phyloP scores from a whole-genome alignment of 2,113 vertebrate species.

The Nymphicus hollandicus region DNA sequence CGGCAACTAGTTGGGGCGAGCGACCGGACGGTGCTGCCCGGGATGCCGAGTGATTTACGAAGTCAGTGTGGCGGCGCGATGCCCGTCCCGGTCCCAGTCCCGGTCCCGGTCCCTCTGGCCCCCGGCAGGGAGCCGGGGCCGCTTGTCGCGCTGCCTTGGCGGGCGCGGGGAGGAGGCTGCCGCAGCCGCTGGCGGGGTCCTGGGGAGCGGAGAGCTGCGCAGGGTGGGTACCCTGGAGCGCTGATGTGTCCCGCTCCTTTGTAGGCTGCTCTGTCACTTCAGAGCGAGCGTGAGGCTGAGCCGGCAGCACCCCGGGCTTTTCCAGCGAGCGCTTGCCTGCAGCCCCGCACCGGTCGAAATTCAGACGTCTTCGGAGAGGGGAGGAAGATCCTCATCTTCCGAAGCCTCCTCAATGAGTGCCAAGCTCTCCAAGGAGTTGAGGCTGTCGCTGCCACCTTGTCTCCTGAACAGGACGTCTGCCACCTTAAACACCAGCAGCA shows the following conservation, averaged over 20 bases:
- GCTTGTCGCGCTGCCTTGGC: neutral
- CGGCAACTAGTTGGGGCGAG: neutral
- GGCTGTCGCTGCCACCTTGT: constrained; percentile 82
- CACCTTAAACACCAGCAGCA: constrained; percentile 72
- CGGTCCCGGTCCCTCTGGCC: neutral
- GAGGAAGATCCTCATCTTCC: constrained; percentile 64
- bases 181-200: neutral
- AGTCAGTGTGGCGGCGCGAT: neutral
- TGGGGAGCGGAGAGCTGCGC: neutral
- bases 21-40: neutral
- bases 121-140: neutral
- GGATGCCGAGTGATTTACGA: neutral
- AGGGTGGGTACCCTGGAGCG: neutral
- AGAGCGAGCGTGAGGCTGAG: constrained; percentile 26
- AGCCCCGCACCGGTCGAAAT: neutral
- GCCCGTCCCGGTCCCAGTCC: neutral
- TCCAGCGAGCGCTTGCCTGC: neutral
- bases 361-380: constrained; percentile 28
- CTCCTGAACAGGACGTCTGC: constrained; percentile 81
- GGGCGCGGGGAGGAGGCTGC: neutral
- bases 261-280: constrained; percentile 56
- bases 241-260: constrained; percentile 67
- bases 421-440: constrained; percentile 82
- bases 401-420: constrained; percentile 84
- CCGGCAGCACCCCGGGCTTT: neutral